phyloP scores from a whole-genome alignment of 2,888 invertebrate species.

The Mimas tiliae region DNA sequence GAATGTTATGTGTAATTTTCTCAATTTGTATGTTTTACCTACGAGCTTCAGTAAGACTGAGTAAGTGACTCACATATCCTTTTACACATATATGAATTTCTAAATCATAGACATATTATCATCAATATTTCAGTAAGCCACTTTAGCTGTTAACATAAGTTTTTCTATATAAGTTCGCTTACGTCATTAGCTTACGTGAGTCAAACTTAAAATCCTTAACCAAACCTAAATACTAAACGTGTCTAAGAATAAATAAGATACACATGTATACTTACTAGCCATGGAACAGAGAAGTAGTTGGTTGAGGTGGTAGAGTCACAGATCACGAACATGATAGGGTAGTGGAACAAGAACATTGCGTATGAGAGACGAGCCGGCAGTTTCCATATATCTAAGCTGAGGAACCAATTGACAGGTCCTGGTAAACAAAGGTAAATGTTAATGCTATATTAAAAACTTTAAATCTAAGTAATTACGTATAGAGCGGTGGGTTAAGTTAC shows the following conservation, averaged over 20 bases:
- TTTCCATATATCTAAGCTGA: conserved; percentile 71
- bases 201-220: not conserved
- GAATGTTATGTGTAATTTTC: no score
- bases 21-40: no score
- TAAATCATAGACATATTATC: no score
- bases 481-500: not conserved
- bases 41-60: no score
- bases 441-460: not conserved
- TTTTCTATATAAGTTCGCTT: no score
- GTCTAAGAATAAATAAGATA: not conserved
- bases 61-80: no score
- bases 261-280: conserved; percentile 37
- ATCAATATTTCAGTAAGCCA: no score
- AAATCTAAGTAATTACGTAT: not conserved
- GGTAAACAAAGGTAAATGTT: conserved; percentile 27
- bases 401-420: conserved; percentile 75
- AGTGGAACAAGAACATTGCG: conserved; percentile 75
- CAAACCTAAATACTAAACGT: not conserved
- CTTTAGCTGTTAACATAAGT: no score
- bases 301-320: conserved; percentile 36
- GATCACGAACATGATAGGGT: conserved; percentile 46
- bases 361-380: conserved; percentile 73
- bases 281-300: conserved; percentile 38
- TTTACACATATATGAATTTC: no score
- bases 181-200: no score